Conservation (phyloP, 1,140 invertebrate species). For the Tetragnatha versicolor region DNA sequence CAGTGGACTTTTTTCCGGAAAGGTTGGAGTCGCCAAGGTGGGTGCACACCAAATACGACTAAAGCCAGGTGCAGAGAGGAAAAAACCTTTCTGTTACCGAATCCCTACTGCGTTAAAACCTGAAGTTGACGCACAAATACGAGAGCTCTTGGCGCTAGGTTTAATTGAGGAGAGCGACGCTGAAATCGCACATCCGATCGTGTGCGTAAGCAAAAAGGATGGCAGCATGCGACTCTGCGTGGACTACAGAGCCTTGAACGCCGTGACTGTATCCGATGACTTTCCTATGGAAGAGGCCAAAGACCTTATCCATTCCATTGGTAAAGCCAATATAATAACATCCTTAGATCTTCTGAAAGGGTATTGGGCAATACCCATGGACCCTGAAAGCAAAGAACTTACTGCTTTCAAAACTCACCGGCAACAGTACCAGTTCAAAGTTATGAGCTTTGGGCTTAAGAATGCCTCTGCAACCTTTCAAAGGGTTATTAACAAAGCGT, state of each 20-base stretch:
- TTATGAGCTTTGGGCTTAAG: conserved; percentile 59
- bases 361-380: conserved; percentile 58
- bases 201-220: conserved; percentile 1
- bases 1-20: too few species aligned
- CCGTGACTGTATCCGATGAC: not conserved
- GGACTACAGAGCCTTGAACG: not conserved
- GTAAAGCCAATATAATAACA: too few species aligned
- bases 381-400: conserved; percentile 55
- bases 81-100: not conserved
- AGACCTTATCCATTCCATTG: not conserved
- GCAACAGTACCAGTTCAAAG: conserved; percentile 5
- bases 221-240: not conserved
- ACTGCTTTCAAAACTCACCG: conserved; percentile 37
- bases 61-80: not conserved
- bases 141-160: not conserved
- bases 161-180: not conserved
- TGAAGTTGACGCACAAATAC: not conserved
- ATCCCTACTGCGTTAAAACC: too few species aligned
- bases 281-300: too few species aligned
- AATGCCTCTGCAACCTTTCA: too few species aligned
- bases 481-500: conserved; percentile 59
- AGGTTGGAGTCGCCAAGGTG: not conserved
- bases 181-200: not conserved
- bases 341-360: too few species aligned
- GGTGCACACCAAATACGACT: not conserved